A percentile compares a stretch with the other conserved stretches of the same genome.
phyloP scores from a whole-genome alignment of 2,888 invertebrate genomes.

The Arctia plantaginis region DNA sequence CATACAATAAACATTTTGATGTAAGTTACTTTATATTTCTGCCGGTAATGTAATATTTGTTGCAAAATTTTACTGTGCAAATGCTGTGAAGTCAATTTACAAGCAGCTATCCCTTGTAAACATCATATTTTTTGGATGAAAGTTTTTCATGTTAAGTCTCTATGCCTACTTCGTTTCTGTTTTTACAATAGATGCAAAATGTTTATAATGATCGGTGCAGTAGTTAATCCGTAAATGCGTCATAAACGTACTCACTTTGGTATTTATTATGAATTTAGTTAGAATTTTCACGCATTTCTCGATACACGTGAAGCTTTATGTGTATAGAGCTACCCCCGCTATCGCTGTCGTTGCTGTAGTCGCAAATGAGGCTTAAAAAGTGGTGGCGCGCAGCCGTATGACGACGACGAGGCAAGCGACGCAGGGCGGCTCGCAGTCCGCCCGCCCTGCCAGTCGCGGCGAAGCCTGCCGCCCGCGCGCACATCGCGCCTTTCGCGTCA shows the following conservation, averaged over 20 bases:
- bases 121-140: too few relatives aligned
- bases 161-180: too few relatives aligned
- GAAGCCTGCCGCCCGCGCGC: conserved; percentile 81
- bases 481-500: conserved; percentile 64
- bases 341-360: conserved; percentile 60
- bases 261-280: not conserved
- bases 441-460: conserved; percentile 80
- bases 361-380: conserved; percentile 62
- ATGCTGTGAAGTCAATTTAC: not conserved
- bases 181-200: too few relatives aligned
- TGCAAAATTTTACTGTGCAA: not conserved
- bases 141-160: too few relatives aligned
- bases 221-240: too few relatives aligned
- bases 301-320: conserved; percentile 65
- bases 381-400: conserved; percentile 71
- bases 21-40: too few relatives aligned
- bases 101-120: too few relatives aligned
- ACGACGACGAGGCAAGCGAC: conserved; percentile 51
- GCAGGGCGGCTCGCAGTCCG: conserved; percentile 59
- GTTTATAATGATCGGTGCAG: too few relatives aligned
- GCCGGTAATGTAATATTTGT: too few relatives aligned
- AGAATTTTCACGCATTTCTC: not conserved
- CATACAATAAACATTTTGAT: too few relatives aligned
- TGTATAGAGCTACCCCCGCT: conserved; percentile 58
- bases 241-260: not conserved